Evolutionary conservation across 2,113 vertebrate genomes (phyloP), one percentile per base, ranked within the genome.

Genomic region (Ia io): DNA sequence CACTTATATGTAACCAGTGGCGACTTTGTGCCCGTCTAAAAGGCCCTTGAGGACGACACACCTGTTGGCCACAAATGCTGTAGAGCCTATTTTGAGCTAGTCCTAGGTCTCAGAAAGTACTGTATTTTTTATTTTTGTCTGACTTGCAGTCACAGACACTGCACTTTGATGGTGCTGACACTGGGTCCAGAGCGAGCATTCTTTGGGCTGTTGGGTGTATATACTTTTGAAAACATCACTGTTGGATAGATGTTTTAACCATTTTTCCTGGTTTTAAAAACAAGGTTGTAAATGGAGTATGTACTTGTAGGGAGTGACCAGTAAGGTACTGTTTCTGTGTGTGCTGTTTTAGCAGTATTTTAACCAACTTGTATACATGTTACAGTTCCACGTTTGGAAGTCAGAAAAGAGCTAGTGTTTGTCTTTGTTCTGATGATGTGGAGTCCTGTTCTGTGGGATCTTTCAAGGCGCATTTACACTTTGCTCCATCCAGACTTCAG

Each of bases 91-190:
- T 95, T 92, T 69, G 87, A 98, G 93, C 97, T 98, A 97, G 98
- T 97, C 97, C 69, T 97, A 97, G 98, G 91, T 94, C 98, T 97
- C 97, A 96, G 98, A 98, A 98, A 98, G 97, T 98, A 96, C 97
- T 97, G 96, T 95, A 94, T 88, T 92, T 94, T 97, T 89, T 73
- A 97, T 96, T 97, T 98, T 97, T 95, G 97, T 96, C 96, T 98
- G 97, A 98, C 97, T 97, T 97, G 98, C 98, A 98, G 98, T 98
- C 97, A 98, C 95, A 91, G 97, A 97, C 97, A 97, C 98, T 98
- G 97, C 98, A 94, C 98, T 97, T 97, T 44, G 83, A 97, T 98
- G 98, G 98, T 98, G 98, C 98, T 98, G 97, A 98, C 98, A 95
- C 96, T 98, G 98, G 98, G 97, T 94, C 96, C 95, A 88, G 97